phyloP scores from a whole-genome alignment of 2,888 invertebrate species.

The Hemistola chrysoprasaria region DNA sequence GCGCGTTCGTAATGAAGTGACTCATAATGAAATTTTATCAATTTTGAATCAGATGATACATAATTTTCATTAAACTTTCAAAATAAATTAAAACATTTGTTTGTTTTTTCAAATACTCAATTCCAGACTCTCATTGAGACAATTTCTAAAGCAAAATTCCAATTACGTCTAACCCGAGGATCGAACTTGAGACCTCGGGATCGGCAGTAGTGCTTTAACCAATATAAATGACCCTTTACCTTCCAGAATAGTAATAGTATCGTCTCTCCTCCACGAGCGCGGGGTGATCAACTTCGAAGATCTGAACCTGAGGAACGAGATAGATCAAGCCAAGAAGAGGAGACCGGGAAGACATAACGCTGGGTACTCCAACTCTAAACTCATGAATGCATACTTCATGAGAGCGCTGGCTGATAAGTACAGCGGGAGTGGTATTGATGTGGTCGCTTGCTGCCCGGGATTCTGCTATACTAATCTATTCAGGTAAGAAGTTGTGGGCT shows the following conservation, averaged over 20 bases:
- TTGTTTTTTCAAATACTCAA: no score
- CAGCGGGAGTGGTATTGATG: conserved; percentile 81
- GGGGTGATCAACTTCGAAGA: conserved; percentile 86
- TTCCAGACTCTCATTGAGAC: no score
- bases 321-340: conserved; percentile 59
- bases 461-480: conserved; percentile 90
- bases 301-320: conserved; percentile 82
- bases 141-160: no score
- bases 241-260: conserved; percentile 86
- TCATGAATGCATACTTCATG: conserved; percentile 89
- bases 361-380: conserved; percentile 89
- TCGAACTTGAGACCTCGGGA: no score
- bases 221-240: neutral
- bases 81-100: no score
- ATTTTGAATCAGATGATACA: no score
- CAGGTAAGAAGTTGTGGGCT: conserved; percentile 80
- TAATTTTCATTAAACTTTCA: no score
- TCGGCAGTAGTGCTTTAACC: no score
- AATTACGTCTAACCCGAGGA: no score
- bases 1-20: no score
- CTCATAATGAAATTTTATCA: no score
- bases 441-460: conserved; percentile 89
- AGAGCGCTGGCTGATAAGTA: conserved; percentile 83
- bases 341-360: conserved; percentile 68
- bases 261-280: conserved; percentile 87